Percentiles rank a stretch among this genome's conserved stretches.
phyloP scores from a whole-genome alignment of 2,113 vertebrate genomes.

The Pangasianodon gigas region DNA sequence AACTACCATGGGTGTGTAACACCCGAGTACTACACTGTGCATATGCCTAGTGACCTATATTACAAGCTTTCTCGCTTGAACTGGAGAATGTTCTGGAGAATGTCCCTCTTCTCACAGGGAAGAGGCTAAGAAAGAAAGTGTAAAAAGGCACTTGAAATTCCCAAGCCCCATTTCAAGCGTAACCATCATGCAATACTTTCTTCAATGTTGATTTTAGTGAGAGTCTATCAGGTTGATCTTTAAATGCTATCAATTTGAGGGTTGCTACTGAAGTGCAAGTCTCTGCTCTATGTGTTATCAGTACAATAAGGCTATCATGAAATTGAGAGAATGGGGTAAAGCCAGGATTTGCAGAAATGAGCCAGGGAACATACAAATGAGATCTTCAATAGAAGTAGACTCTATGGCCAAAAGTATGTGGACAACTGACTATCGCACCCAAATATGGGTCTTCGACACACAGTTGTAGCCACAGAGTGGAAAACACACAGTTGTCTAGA shows the following conservation, averaged over 20 bases:
- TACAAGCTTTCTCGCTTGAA: background rate
- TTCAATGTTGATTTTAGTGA: slow-evolving; percentile 1
- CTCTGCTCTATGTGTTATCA: background rate
- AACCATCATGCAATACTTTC: background rate
- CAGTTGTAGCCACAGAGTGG: no score
- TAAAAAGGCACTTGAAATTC: background rate
- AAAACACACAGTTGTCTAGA: no score
- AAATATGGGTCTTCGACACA: no score
- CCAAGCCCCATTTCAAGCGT: background rate
- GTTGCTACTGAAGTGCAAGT: slow-evolving; percentile 2
- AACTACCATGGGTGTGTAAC: background rate
- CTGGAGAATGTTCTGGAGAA: background rate
- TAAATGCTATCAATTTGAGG: background rate
- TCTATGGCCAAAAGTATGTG: no score
- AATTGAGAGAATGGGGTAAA: background rate
- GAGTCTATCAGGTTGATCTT: slow-evolving; percentile 16
- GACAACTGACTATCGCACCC: no score
- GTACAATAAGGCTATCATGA: background rate
- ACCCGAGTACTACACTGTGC: background rate
- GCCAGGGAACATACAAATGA: background rate
- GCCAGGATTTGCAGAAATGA: background rate
- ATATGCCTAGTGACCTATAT: background rate
- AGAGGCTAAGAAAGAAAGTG: background rate
- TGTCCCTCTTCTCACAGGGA: background rate
- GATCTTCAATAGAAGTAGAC: background rate